phyloP scores from a whole-genome alignment of 2,797 vertebrate species.

The Spinus pinus region DNA sequence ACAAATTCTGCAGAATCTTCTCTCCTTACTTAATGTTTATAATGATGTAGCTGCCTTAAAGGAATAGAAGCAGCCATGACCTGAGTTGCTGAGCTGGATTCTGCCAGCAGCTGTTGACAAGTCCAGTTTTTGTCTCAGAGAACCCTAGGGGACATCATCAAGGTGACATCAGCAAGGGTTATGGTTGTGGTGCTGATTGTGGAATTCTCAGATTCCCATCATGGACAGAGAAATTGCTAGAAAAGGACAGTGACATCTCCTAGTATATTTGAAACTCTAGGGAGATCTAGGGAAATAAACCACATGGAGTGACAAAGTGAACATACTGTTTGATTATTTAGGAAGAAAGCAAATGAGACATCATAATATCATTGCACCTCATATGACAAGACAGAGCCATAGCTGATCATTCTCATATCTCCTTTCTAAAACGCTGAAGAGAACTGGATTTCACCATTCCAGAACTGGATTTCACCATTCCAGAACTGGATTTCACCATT shows the following conservation, averaged over 20 bases:
- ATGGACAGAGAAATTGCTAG: neutral
- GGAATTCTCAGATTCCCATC: neutral
- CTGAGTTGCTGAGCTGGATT: neutral
- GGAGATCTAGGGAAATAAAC: neutral
- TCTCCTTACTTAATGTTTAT: neutral
- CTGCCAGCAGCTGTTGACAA: neutral
- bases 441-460: too few species aligned
- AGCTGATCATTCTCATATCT: neutral
- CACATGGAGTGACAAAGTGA: neutral
- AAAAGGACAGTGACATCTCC: neutral
- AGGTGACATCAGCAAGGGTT: neutral
- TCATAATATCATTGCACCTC: neutral
- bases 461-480: neutral
- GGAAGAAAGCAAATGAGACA: neutral
- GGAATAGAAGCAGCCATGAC: neutral
- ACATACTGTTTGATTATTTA: neutral
- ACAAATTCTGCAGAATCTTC: neutral
- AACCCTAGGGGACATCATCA: neutral
- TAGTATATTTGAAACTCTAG: neutral
- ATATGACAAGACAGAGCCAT: neutral
- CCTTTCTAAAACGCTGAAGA: neutral
- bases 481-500: neutral
- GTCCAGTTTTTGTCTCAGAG: neutral
- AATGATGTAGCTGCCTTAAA: neutral
- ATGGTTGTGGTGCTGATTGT: neutral